These are phyloP conservation scores for Pelobates cultripes DNA, from an alignment of 2,797 vertebrate genomes.

Conservation along the genomic window DNA sequence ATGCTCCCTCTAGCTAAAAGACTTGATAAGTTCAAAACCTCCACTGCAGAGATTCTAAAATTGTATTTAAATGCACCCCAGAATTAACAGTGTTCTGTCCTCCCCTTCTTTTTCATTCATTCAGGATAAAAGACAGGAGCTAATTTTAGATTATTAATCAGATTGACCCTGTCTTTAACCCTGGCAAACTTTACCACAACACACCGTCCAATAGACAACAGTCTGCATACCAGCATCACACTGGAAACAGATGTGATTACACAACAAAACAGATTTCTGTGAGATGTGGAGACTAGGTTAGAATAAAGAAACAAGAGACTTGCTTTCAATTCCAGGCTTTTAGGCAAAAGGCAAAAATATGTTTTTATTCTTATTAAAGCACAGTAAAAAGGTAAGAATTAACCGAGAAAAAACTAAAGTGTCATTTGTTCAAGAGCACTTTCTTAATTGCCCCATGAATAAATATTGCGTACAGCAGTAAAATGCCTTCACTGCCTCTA, in stretches of 20 bases:
- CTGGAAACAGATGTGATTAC: slow-evolving; percentile 80
- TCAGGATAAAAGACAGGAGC: slow-evolving; percentile 83
- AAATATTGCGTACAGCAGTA: not conserved
- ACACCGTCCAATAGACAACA: slow-evolving; percentile 83
- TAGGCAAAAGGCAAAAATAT: not conserved
- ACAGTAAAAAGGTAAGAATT: not conserved
- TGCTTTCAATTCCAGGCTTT: slow-evolving; percentile 53
- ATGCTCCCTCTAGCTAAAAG: no score
- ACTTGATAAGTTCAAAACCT: no score
- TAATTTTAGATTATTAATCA: slow-evolving; percentile 87
- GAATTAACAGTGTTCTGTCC: slow-evolving; percentile 63
- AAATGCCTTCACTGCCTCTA: not conserved
- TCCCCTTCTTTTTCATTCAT: slow-evolving; percentile 50
- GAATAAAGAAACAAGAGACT: slow-evolving; percentile 33
- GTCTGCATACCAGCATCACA: slow-evolving; percentile 79
- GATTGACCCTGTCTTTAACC: slow-evolving; percentile 86
- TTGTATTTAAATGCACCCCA: slow-evolving; percentile 74
- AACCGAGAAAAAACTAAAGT: slow-evolving; percentile 4
- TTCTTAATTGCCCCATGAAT: slow-evolving; percentile 22
- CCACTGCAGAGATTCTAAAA: slow-evolving; percentile 65
- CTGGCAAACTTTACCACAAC: slow-evolving; percentile 83
- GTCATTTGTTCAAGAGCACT: not conserved
- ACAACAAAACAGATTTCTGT: slow-evolving; percentile 28
- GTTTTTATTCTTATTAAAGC: not conserved
- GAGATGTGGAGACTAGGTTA: slow-evolving; percentile 9